These are phyloP conservation scores for Egretta garzetta DNA, from an alignment of 2,113 vertebrate species.

Conservation along the genomic window DNA sequence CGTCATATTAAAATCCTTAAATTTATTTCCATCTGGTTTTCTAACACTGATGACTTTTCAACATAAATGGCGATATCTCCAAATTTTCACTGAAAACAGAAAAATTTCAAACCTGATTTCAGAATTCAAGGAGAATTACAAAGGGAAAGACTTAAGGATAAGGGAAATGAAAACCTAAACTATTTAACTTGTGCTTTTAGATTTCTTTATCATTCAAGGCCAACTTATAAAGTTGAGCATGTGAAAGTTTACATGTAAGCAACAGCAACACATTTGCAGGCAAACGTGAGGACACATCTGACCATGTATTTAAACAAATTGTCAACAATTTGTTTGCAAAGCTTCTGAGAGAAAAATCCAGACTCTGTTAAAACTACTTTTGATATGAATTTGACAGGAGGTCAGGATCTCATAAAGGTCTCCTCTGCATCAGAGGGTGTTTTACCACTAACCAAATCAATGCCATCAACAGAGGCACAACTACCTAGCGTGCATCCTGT, in stretches of 20 bases:
- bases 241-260: neutral
- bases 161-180: neutral
- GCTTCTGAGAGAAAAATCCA: neutral
- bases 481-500: neutral
- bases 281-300: neutral
- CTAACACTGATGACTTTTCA: neutral
- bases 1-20: neutral
- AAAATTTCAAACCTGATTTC: neutral
- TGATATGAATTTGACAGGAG: neutral
- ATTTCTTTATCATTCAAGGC: neutral
- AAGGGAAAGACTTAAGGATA: neutral
- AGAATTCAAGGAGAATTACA: neutral
- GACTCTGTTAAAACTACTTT: neutral
- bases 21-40: neutral
- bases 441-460: neutral
- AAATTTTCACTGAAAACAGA: neutral
- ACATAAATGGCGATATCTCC: neutral
- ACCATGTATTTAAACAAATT: neutral
- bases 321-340: neutral
- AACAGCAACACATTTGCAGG: constrained; percentile 2
- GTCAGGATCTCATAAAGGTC: neutral
- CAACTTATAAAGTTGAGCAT: constrained; percentile 35
- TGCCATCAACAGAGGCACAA: neutral
- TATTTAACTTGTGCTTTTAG: constrained; percentile 31
- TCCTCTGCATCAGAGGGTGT: neutral